Base-by-base conservation (phyloP, 2,888 invertebrate genomes). In the Ennomos fuscantarius region DNA sequence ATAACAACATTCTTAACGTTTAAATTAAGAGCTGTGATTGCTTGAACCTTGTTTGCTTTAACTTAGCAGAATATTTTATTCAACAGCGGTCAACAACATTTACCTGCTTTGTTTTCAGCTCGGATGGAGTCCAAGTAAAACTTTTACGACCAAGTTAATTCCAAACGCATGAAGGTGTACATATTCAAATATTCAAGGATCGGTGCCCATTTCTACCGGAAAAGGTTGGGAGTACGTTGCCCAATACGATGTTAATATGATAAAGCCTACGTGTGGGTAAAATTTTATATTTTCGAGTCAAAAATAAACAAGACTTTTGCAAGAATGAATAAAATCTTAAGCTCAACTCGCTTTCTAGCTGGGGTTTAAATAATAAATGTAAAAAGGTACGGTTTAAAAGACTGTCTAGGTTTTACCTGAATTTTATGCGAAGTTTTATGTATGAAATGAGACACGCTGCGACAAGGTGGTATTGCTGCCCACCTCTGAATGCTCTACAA, bases 1-100 rank as follows among this genome's bases (percentile, higher is more conserved):
- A 24, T 24, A 24, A 24, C 24, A 24, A 24, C 24, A 24, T 24
- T 24, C 6, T 24, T 24, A 24, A 24, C 24, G 24, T 24, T 24
- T 24, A 24, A 24, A 24, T 40, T 6, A 15, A 10, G 15, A 10
- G 40, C 15, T 6, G 24, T 51, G 39, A 37, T 43, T 36, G 41
- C 32, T 32, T 13, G 11, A 40, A 32, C 36, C n/a, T 33, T 6
- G 11, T 11, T 12, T 12, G 10, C 33, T 11, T 5, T 9, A 5
- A 36, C 36, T 11, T 8, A 10, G 9, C 8, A 36, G 8, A 15
- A 66, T 70, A 63, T 55, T 64, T 68, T 63, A 70, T 72, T 71
- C 53, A 62, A 11, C 32, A 36, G 49, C 40, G 59, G 65, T 55
- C 65, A 61, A 61, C 47, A 56, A 36, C 63, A 48, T 65, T 66